phyloP scores from a whole-genome alignment of 2,113 vertebrate genomes.

The Sinocyclocheilus anshuiensis region DNA sequence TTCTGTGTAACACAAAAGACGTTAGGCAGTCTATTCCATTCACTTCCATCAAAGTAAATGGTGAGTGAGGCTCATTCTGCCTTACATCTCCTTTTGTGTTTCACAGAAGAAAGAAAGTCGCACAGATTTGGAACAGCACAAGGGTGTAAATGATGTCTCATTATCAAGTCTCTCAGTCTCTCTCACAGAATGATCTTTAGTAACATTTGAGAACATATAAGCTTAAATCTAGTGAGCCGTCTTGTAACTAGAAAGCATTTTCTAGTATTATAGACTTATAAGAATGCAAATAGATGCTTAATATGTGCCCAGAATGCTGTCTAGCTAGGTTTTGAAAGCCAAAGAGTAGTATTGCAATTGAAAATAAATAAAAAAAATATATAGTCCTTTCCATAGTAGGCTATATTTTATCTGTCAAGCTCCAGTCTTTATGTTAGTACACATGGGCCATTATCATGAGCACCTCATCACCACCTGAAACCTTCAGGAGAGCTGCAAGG shows the following conservation, averaged over 20 bases:
- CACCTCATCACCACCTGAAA: background rate
- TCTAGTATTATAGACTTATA: background rate
- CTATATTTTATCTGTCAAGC: background rate
- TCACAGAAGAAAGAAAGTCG: background rate
- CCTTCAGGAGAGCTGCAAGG: background rate
- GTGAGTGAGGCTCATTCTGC: background rate
- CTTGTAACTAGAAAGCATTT: background rate
- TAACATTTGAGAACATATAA: too few species aligned
- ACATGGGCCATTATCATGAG: too few species aligned
- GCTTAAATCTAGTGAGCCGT: background rate
- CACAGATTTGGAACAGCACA: background rate
- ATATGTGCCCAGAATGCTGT: background rate
- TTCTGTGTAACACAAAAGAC: conserved; percentile 17
- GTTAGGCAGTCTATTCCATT: background rate
- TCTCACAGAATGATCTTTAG: background rate
- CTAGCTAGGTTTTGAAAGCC: too few species aligned
- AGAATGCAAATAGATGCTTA: background rate
- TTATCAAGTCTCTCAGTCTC: background rate
- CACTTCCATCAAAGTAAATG: background rate
- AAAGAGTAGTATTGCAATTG: background rate
- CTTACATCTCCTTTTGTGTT: background rate
- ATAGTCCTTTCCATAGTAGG: background rate
- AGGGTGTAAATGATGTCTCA: background rate
- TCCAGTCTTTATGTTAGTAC: background rate
- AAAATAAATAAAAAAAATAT: background rate